Percentiles rank a stretch among this genome's conserved stretches.
Evolutionary conservation across 2,113 vertebrate genomes (phyloP).

Genomic region (Notothenia coriiceps): DNA sequence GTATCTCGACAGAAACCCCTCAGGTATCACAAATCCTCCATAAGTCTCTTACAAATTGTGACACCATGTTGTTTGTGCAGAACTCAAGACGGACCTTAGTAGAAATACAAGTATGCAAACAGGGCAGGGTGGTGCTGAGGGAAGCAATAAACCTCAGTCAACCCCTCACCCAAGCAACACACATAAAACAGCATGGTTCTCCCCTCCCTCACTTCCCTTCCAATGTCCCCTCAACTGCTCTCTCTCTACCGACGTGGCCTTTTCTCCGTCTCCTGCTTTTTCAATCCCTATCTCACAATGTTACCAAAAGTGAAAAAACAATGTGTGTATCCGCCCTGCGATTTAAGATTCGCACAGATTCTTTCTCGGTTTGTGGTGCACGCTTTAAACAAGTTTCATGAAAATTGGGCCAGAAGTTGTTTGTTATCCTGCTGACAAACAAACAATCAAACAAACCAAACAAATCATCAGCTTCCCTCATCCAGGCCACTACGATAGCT

Average conservation of each 20-base stretch:
- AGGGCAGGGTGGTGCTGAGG: slow-evolving; percentile 43
- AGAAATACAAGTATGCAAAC: slow-evolving; percentile 28
- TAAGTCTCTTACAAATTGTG: slow-evolving; percentile 13
- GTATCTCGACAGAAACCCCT: no score
- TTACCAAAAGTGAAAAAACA: no score
- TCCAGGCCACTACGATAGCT: no score
- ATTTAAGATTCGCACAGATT: no score
- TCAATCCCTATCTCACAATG: neutral
- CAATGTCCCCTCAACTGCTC: slow-evolving; percentile 12
- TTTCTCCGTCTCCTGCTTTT: neutral
- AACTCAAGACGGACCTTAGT: slow-evolving; percentile 22
- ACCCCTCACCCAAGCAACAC: slow-evolving; percentile 44
- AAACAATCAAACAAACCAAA: no score
- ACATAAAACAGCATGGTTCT: slow-evolving; percentile 34
- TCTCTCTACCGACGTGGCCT: neutral
- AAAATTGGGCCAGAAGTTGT: no score
- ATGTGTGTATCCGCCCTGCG: no score
- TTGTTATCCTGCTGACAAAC: no score
- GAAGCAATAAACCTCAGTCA: slow-evolving; percentile 64
- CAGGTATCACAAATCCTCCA: neutral
- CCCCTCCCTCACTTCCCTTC: slow-evolving; percentile 24
- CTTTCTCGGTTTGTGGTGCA: no score
- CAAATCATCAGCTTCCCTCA: neutral
- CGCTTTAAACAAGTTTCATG: no score
- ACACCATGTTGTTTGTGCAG: neutral